A percentile compares a stretch with the other conserved stretches of the same genome.
Evolutionary conservation across 1,140 invertebrate genomes (phyloP).

Genomic region (Drosophila suzukii): DNA sequence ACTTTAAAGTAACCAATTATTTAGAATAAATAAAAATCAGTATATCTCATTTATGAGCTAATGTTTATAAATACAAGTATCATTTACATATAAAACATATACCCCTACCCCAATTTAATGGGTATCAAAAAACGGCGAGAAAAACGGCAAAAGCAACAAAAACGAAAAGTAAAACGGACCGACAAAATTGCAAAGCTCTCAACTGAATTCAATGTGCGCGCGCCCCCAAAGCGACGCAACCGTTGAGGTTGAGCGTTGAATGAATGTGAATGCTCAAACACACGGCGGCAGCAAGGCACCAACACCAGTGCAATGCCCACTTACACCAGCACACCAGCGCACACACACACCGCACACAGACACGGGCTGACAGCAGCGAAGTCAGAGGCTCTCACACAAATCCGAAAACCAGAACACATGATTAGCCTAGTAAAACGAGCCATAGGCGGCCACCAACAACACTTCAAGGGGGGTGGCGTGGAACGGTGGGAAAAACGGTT

Average conservation of each 20-base stretch:
- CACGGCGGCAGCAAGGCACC: conserved; percentile 42
- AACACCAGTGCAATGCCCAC: background rate
- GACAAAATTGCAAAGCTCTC: conserved; percentile 79
- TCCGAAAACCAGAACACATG: conserved; percentile 83
- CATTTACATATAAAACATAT: background rate
- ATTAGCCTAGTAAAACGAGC: conserved; percentile 84
- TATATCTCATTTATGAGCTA: too few relatives aligned
- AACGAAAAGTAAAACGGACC: conserved; percentile 39
- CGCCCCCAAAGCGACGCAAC: conserved; percentile 47
- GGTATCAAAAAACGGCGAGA: conserved; percentile 37
- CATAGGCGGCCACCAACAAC: conserved; percentile 50
- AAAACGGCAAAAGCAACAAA: conserved; percentile 26
- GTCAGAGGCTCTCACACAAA: conserved; percentile 56
- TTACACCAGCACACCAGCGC: background rate
- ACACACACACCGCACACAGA: conserved; percentile 18
- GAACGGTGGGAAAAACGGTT: background rate
- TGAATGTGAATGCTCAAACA: conserved; percentile 74
- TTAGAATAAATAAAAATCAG: too few relatives aligned
- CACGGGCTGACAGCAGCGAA: conserved; percentile 37
- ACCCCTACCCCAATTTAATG: background rate
- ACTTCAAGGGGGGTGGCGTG: conserved; percentile 14
- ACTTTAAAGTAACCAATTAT: too few relatives aligned
- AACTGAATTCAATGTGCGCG: conserved; percentile 48
- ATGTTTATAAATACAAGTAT: too few relatives aligned
- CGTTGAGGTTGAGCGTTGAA: conserved; percentile 60